Base-by-base conservation (phyloP, 2,797 vertebrate genomes). In the Sandelia bainsii region DNA sequence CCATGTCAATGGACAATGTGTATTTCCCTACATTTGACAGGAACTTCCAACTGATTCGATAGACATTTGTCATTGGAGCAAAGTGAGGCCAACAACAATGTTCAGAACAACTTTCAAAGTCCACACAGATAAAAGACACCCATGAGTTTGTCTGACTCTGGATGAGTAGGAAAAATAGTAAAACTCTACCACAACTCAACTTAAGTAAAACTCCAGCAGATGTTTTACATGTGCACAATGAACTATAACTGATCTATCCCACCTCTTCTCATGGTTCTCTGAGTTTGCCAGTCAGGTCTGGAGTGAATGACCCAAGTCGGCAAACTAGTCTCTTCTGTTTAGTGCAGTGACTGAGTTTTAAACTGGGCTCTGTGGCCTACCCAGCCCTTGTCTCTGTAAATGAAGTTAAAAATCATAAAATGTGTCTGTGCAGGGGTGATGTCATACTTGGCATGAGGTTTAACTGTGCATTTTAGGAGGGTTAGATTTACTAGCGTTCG, bases 401-500 rank as follows among this genome's bases (percentile, higher is more conserved):
- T 86, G 48, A 86, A 87, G 76, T 88, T 77, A 82, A 90, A 91
- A 89, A 82, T 89, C 80, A 80, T 83, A 84, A 91, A 91, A 90
- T 46, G 72, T 79, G 79, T 87, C 84, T 85, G 45, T 80, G 77
- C 48, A 50, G 51, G 25, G 65, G 56, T 94, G 93, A 94, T 89
- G 86, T 94, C 92, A 94, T 90, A 75, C 72, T 93, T 94, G 93
- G 91, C 92, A 82, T 74, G 69, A 42, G 64, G 71, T 86, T 88
- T 86, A 85, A 85, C 69, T 83, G 75, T 88, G 82, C 86, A 90
- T 84, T 92, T 92, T 86, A 84, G 80, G 82, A 85, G 86, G 73
- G 71, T 86, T 90, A 77, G 83, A 86, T 94, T 95, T 93, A 94
- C 89, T 91, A 90, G 90, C 87, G 76, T 92, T 92, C 51, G 72